phyloP scores from a whole-genome alignment of 1,140 invertebrate species.

The Tetragonula clypearis region DNA sequence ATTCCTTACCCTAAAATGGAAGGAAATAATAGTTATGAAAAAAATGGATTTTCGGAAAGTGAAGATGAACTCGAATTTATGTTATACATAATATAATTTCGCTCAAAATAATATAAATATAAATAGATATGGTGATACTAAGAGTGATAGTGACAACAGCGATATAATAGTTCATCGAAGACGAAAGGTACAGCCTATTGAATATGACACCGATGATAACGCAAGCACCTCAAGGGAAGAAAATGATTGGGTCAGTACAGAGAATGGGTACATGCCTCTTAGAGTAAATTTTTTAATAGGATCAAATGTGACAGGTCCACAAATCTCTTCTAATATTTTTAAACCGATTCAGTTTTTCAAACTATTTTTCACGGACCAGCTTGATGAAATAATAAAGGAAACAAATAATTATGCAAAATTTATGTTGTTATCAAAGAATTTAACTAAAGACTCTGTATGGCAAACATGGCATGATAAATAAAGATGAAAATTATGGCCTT shows the following conservation, averaged over 20 bases:
- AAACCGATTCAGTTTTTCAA: not conserved
- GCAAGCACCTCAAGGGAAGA: not conserved
- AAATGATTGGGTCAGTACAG: not conserved
- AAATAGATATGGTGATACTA: not conserved
- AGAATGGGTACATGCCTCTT: not conserved
- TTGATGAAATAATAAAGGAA: not conserved
- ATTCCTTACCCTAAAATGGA: not conserved
- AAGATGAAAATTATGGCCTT: slow-evolving; percentile 38
- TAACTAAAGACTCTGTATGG: slow-evolving; percentile 39
- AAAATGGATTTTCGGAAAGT: not conserved
- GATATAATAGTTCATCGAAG: not conserved
- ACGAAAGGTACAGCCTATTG: not conserved
- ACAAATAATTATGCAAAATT: not conserved
- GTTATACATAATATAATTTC: not conserved
- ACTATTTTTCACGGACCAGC: not conserved
- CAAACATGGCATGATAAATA: slow-evolving; percentile 30
- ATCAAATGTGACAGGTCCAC: not conserved
- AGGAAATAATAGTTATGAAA: not conserved
- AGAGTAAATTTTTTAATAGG: not conserved
- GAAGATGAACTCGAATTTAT: not conserved
- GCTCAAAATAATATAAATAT: not conserved
- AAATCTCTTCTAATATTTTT: not conserved
- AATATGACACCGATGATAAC: not conserved
- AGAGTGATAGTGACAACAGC: not conserved
- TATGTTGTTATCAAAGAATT: not conserved